Conservation (phyloP, 1,140 invertebrate species). For the Tetranychus cinnabarinus region DNA sequence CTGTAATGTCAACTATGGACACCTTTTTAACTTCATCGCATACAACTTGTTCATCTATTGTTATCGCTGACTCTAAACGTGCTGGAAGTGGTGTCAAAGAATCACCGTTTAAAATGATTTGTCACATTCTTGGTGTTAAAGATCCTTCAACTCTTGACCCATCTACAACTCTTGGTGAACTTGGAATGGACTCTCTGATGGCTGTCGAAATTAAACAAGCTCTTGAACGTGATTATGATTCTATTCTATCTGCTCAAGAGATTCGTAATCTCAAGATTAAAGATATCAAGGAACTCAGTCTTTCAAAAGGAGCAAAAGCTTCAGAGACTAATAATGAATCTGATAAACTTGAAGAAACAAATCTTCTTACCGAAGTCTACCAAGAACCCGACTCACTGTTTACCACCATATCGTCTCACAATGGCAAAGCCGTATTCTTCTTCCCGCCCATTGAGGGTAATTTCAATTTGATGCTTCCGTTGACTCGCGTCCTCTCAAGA, state of each 20-base stretch:
- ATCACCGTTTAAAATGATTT: conserved; percentile 19
- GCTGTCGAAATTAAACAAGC: conserved; percentile 67
- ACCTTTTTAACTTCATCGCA: conserved; percentile 40
- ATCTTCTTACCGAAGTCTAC: conserved; percentile 11
- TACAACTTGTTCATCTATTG: conserved; percentile 9
- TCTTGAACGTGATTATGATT: conserved; percentile 10
- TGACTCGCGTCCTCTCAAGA: neutral
- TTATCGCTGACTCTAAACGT: conserved; percentile 33
- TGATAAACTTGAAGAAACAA: conserved; percentile 7
- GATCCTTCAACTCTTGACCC: conserved; percentile 54
- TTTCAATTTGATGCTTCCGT: neutral
- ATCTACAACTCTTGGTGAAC: conserved; percentile 50
- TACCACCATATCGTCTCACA: conserved; percentile 22
- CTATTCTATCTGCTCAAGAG: conserved; percentile 7
- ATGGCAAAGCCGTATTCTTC: conserved; percentile 3
- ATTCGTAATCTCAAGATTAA: conserved; percentile 8
- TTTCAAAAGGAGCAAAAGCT: neutral
- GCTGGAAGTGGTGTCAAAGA: conserved; percentile 8
- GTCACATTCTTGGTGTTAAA: conserved; percentile 31
- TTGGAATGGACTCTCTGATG: conserved; percentile 92
- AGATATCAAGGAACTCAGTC: conserved; percentile 5
- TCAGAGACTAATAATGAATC: conserved; percentile 3
- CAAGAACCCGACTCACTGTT: conserved; percentile 13
- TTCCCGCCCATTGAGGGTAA: conserved; percentile 5
- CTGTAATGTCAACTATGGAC: conserved; percentile 63